These are phyloP conservation scores for Platycheirus albimanus DNA, from an alignment of 2,888 invertebrate species.

Conservation along the genomic window DNA sequence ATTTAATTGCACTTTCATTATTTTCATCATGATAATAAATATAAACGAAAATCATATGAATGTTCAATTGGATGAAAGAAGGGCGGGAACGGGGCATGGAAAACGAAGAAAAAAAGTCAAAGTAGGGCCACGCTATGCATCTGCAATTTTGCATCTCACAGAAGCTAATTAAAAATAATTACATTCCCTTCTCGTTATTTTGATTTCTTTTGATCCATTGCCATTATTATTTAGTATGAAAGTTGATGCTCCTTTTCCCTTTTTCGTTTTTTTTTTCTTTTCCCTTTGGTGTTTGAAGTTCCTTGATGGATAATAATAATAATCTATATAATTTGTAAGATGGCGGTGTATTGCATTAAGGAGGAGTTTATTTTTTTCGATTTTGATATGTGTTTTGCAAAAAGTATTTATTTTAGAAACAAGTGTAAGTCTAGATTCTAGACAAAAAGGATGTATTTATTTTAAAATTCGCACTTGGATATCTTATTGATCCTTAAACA, in stretches of 20 bases:
- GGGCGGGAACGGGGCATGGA: not conserved
- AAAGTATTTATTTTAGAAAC: too few relatives aligned
- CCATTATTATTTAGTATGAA: not conserved
- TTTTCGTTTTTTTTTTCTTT: too few relatives aligned
- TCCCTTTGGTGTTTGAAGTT: not conserved
- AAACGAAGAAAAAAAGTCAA: not conserved
- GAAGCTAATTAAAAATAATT: conserved; percentile 74
- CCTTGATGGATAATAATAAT: too few relatives aligned
- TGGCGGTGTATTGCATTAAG: too few relatives aligned
- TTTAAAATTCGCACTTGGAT: too few relatives aligned
- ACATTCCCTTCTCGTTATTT: conserved; percentile 69
- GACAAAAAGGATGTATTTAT: too few relatives aligned
- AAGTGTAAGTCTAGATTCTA: too few relatives aligned
- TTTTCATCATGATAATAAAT: conserved; percentile 3
- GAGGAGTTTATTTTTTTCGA: too few relatives aligned
- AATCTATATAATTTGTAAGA: too few relatives aligned
- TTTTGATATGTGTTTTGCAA: too few relatives aligned
- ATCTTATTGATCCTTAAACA: too few relatives aligned
- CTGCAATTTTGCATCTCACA: conserved; percentile 42
- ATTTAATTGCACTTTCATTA: conserved; percentile 21
- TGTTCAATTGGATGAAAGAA: conserved; percentile 11
- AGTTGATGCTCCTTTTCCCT: not conserved
- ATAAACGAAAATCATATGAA: conserved; percentile 53
- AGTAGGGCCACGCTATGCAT: conserved; percentile 45
- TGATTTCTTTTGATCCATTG: conserved; percentile 64